Conservation (phyloP, 2,888 invertebrate genomes). For the Horisme vitalbata region DNA sequence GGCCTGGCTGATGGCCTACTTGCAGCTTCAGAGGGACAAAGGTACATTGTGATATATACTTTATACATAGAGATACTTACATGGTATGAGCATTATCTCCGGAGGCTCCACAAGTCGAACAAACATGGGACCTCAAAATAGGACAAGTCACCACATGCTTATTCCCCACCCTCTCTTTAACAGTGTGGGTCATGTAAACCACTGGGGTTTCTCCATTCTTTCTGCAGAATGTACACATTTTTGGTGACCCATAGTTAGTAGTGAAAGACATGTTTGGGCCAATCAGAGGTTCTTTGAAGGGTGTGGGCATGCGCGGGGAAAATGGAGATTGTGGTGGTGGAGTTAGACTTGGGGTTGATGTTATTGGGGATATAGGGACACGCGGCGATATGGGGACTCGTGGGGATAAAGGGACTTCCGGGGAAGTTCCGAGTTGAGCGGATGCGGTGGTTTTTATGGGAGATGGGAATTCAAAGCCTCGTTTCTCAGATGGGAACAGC, state of each 20-base stretch:
- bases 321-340: slow-evolving; percentile 4
- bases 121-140: slow-evolving; percentile 64
- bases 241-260: slow-evolving; percentile 26
- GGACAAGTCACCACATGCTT: slow-evolving; percentile 65
- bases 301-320: slow-evolving; percentile 12
- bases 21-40: too few relatives aligned
- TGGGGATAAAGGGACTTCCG: slow-evolving; percentile 25
- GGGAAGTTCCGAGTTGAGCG: slow-evolving; percentile 26
- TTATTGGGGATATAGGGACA: slow-evolving; percentile 23
- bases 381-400: too few relatives aligned
- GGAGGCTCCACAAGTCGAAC: slow-evolving; percentile 58
- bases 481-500: slow-evolving; percentile 57
- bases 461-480: slow-evolving; percentile 42
- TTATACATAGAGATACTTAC: slow-evolving; percentile 51
- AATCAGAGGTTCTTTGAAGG: slow-evolving; percentile 21
- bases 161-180: slow-evolving; percentile 57
- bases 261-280: slow-evolving; percentile 26
- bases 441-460: slow-evolving; percentile 37
- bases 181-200: slow-evolving; percentile 63
- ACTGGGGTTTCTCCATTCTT: slow-evolving; percentile 71
- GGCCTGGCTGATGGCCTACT: too few relatives aligned
- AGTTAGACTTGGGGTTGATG: slow-evolving; percentile 1
- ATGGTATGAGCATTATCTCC: slow-evolving; percentile 74
- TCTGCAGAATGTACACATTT: slow-evolving; percentile 68
- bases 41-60: too few relatives aligned